These are phyloP conservation scores for Hipparchia semele DNA, from an alignment of 2,888 invertebrate species.

Conservation along the genomic window DNA sequence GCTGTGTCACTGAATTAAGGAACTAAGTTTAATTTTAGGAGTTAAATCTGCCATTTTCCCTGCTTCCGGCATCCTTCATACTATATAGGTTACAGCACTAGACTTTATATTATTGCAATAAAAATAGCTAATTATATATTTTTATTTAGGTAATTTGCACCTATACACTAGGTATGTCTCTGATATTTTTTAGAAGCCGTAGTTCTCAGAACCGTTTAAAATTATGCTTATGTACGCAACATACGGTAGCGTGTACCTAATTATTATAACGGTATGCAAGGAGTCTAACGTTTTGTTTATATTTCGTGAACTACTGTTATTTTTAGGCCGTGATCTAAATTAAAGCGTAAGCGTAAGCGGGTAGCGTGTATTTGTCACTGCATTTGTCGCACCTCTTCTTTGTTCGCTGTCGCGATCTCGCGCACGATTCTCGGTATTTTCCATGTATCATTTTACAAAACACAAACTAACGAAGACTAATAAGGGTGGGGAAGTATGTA, in stretches of 20 bases:
- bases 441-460: constrained; percentile 1
- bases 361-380: constrained; percentile 27
- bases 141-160: background rate
- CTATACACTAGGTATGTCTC: background rate
- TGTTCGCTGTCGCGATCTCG: constrained; percentile 10
- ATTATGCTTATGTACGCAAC: constrained; percentile 48
- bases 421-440: constrained; percentile 23
- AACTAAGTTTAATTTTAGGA: no score
- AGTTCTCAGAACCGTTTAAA: constrained; percentile 41
- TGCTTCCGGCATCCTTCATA: no score
- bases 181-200: constrained; percentile 16
- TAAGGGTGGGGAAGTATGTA: background rate
- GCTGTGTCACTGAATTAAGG: no score
- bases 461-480: constrained; percentile 11
- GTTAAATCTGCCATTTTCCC: no score
- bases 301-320: constrained; percentile 64
- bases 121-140: no score
- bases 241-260: constrained; percentile 58
- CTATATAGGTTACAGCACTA: no score
- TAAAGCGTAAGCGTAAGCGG: constrained; percentile 39
- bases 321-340: constrained; percentile 42
- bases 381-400: constrained; percentile 25
- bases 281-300: constrained; percentile 61
- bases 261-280: constrained; percentile 52
- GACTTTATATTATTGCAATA: no score